Percentiles rank a stretch among this genome's conserved stretches.
Evolutionary conservation across 2,888 invertebrate genomes (phyloP).

Genomic region (Drosophila phalerata): DNA sequence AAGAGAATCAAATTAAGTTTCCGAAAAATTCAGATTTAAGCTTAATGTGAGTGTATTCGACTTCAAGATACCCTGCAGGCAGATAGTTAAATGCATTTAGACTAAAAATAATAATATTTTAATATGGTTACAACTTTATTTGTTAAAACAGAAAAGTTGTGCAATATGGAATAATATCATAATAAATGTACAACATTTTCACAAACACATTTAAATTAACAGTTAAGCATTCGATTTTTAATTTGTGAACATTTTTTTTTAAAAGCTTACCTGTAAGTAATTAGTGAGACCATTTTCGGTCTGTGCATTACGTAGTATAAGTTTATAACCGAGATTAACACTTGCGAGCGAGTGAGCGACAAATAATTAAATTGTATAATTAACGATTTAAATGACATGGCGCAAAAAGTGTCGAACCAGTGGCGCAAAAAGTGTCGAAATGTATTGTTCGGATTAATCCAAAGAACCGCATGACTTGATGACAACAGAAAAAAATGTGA

Average conservation of each 20-base stretch:
- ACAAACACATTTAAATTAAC: neutral
- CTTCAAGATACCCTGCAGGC: neutral
- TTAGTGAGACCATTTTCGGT: neutral
- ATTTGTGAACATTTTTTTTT: neutral
- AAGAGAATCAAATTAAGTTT: neutral
- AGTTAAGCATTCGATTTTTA: neutral
- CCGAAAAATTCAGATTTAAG: neutral
- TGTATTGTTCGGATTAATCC: constrained; percentile 30
- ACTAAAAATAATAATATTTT: neutral
- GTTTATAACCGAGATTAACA: constrained; percentile 30
- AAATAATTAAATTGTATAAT: constrained; percentile 52
- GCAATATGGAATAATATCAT: neutral
- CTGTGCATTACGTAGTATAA: neutral
- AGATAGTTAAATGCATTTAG: neutral
- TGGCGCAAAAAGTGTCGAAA: constrained; percentile 22
- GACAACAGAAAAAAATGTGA: constrained; percentile 17
- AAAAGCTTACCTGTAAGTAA: constrained; percentile 7
- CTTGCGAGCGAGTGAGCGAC: constrained; percentile 22
- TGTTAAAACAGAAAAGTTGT: neutral
- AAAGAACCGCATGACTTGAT: constrained; percentile 57
- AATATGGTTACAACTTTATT: neutral
- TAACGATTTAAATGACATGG: constrained; percentile 48
- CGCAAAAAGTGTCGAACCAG: constrained; percentile 26
- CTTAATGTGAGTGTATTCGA: neutral
- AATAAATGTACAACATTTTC: neutral